phyloP scores from a whole-genome alignment of 2,113 vertebrate genomes.

The Phyllostomus hastatus region DNA sequence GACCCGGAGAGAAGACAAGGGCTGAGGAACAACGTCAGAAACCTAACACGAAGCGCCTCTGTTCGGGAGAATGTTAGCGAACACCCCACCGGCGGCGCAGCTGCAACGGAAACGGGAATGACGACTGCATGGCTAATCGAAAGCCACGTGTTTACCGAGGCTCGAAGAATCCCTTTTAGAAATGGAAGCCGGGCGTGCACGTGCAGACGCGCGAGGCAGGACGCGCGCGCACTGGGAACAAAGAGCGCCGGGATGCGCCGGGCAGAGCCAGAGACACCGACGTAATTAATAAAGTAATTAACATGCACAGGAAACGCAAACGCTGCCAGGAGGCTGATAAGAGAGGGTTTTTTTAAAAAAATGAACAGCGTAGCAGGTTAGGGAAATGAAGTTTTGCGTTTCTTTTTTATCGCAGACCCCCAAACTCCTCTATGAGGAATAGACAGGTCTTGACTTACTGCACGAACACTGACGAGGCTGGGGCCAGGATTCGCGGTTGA shows the following conservation, averaged over 20 bases:
- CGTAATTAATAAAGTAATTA: slow-evolving; percentile 74
- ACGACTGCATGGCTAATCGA: slow-evolving; percentile 27
- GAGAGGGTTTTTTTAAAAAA: slow-evolving; percentile 45
- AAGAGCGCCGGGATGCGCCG: slow-evolving; percentile 52
- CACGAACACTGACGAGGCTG: not conserved
- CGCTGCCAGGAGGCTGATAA: slow-evolving; percentile 73
- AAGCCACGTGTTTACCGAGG: slow-evolving; percentile 45
- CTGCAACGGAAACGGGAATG: not conserved
- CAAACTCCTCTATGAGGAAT: slow-evolving; percentile 29
- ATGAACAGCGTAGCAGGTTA: slow-evolving; percentile 35
- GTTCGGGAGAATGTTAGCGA: not conserved
- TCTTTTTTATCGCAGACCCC: slow-evolving; percentile 43
- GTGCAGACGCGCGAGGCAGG: slow-evolving; percentile 28
- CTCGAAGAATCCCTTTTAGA: slow-evolving; percentile 59
- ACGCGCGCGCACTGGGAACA: slow-evolving; percentile 39
- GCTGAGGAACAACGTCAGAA: not conserved
- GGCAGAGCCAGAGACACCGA: slow-evolving; percentile 60
- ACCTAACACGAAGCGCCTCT: not conserved
- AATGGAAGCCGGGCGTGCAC: not conserved
- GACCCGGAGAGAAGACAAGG: not conserved
- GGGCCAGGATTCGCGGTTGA: not conserved
- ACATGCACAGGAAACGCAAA: slow-evolving; percentile 51
- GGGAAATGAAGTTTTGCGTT: slow-evolving; percentile 53
- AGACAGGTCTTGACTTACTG: slow-evolving; percentile 21
- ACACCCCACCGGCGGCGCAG: not conserved